These are phyloP conservation scores for Scaptomyza pallida DNA, from an alignment of 1,140 invertebrate species.

Conservation along the genomic window DNA sequence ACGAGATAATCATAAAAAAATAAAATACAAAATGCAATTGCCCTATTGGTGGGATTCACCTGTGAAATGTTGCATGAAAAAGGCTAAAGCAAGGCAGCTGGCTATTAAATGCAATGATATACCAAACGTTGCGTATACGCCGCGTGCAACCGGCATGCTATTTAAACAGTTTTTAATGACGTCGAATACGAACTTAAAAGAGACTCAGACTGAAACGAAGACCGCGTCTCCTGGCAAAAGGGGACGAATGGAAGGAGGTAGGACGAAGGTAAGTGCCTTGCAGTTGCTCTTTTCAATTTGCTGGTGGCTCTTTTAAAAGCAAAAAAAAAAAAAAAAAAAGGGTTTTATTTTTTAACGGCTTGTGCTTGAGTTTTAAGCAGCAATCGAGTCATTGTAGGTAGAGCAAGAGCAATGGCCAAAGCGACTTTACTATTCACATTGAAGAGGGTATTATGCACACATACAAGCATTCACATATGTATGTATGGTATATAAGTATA, in stretches of 20 bases:
- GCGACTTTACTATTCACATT: conserved; percentile 42
- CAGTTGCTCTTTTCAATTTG: conserved; percentile 54
- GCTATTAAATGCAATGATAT: conserved; percentile 54
- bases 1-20: conserved; percentile 23
- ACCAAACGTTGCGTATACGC: conserved; percentile 57
- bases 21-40: conserved; percentile 36
- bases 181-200: conserved; percentile 13
- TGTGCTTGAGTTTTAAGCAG: conserved; percentile 39
- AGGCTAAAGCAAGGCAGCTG: conserved; percentile 6
- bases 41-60: conserved; percentile 31
- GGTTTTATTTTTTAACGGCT: conserved; percentile 56
- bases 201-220: conserved; percentile 28
- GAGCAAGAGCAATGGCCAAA: conserved; percentile 31
- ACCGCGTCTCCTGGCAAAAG: background rate
- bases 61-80: conserved; percentile 9
- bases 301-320: conserved; percentile 24
- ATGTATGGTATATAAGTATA: background rate
- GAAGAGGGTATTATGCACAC: background rate
- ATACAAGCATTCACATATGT: background rate
- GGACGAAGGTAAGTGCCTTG: background rate
- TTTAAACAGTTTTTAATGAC: conserved; percentile 73
- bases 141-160: conserved; percentile 44
- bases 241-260: background rate
- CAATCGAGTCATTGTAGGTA: conserved; percentile 51
- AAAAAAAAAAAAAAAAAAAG: background rate